These are phyloP conservation scores for Vespertilio murinus DNA, from an alignment of 2,797 vertebrate species.

Conservation along the genomic window DNA sequence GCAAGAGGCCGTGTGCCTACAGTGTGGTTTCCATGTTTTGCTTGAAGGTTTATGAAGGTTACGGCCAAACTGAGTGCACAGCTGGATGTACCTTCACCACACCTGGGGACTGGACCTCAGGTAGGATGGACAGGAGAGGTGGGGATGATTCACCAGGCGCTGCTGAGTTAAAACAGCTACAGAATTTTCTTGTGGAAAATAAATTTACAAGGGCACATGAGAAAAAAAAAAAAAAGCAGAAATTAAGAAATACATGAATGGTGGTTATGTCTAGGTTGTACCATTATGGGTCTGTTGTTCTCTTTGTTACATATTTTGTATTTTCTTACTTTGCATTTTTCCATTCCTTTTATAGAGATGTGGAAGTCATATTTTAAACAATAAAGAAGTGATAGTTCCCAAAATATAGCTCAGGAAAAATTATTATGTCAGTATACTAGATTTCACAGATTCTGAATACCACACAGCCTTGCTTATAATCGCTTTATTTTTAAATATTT, in stretches of 20 bases:
- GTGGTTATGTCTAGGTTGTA: not conserved
- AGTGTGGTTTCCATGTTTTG: conserved; percentile 27
- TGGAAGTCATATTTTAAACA: conserved; percentile 91
- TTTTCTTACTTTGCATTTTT: not conserved
- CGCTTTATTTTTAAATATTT: not conserved
- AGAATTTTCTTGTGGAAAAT: not conserved
- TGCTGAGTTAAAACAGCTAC: not conserved
- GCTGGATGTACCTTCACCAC: conserved; percentile 98
- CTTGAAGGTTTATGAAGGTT: conserved; percentile 94
- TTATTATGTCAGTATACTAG: not conserved
- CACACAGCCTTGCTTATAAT: not conserved
- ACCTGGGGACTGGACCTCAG: conserved; percentile 98
- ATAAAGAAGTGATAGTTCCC: not conserved
- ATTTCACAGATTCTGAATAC: not conserved
- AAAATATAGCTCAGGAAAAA: conserved; percentile 11
- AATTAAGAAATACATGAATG: not conserved
- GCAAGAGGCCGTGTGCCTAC: not conserved
- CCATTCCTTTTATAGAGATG: conserved; percentile 84
- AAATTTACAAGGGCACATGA: not conserved
- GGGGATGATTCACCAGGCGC: not conserved
- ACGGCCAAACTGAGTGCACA: conserved; percentile 98
- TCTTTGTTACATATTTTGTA: not conserved
- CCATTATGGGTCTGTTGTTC: not conserved
- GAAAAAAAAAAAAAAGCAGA: not conserved
- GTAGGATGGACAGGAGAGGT: conserved; percentile 79